Evolutionary conservation across 2,888 invertebrate genomes (phyloP).

Genomic region (Drosophila nigritarsus): DNA sequence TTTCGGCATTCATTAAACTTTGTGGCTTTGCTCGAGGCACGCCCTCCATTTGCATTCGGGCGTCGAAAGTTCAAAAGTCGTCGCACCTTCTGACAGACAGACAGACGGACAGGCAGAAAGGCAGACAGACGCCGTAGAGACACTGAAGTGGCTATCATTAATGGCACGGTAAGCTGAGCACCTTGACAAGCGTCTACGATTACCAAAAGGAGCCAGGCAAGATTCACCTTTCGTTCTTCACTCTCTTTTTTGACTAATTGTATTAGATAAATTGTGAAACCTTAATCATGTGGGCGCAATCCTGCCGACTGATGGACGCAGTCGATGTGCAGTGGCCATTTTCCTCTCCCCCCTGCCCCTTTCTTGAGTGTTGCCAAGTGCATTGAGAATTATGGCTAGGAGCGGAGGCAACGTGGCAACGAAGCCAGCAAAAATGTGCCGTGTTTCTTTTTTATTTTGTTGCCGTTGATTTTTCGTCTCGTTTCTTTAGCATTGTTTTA

Average conservation of each 20-base stretch:
- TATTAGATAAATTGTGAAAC: conserved; percentile 81
- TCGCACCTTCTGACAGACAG: conserved; percentile 59
- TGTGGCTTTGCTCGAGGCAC: conserved; percentile 54
- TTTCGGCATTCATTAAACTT: conserved; percentile 63
- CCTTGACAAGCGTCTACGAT: conserved; percentile 65
- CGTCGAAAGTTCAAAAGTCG: conserved; percentile 75
- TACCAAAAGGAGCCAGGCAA: conserved; percentile 49
- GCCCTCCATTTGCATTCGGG: conserved; percentile 51
- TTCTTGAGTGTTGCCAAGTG: conserved; percentile 44
- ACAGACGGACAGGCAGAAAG: not conserved
- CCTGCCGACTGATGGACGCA: conserved; percentile 15
- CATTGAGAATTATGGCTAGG: conserved; percentile 44
- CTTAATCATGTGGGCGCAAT: conserved; percentile 77
- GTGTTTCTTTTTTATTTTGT: conserved; percentile 30
- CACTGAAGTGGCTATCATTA: conserved; percentile 57
- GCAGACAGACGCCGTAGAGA: conserved; percentile 1
- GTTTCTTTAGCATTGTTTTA: conserved; percentile 61
- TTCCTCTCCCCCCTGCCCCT: not conserved
- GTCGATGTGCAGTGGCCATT: not conserved
- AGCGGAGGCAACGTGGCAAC: not conserved
- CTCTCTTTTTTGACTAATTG: conserved; percentile 71
- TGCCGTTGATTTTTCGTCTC: conserved; percentile 47
- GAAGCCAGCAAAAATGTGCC: conserved; percentile 5
- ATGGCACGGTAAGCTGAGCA: conserved; percentile 39
- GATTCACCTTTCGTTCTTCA: not conserved